Conservation (phyloP, 2,888 invertebrate genomes). For the Patella ulyssiponensis region DNA sequence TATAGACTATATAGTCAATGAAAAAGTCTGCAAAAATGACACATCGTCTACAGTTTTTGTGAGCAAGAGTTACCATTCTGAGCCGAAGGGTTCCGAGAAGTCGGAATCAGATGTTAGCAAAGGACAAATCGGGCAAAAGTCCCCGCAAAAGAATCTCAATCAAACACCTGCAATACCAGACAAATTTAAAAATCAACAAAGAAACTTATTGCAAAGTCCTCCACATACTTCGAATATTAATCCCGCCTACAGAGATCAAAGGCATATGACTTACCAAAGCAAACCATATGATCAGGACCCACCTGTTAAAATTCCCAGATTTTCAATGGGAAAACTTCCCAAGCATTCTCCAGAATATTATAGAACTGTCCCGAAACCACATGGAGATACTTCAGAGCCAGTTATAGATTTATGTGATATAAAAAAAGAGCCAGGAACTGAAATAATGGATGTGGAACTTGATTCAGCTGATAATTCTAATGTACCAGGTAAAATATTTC, state of each 20-base stretch:
- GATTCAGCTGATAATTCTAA: background rate
- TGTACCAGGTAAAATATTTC: background rate
- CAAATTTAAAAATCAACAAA: no score
- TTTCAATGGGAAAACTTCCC: background rate
- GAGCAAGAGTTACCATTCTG: background rate
- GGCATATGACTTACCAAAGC: no score
- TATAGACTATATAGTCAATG: constrained; percentile 4
- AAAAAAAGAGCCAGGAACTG: background rate
- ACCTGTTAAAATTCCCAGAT: background rate
- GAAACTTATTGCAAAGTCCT: no score
- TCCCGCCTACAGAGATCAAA: background rate
- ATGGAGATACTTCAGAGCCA: no score
- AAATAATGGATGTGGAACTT: background rate
- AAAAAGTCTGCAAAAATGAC: constrained; percentile 1
- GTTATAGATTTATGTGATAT: background rate
- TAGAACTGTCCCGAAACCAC: no score
- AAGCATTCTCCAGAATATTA: no score
- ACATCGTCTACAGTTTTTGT: constrained; percentile 1
- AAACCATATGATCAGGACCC: background rate
- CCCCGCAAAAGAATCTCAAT: no score
- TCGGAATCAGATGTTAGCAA: background rate
- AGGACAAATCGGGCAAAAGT: no score
- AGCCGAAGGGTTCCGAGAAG: background rate
- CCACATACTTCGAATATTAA: background rate
- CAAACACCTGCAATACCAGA: no score